A percentile compares a stretch with the other conserved stretches of the same genome.
phyloP scores from a whole-genome alignment of 2,888 invertebrate species.

The Gisinianus flammeolus region DNA sequence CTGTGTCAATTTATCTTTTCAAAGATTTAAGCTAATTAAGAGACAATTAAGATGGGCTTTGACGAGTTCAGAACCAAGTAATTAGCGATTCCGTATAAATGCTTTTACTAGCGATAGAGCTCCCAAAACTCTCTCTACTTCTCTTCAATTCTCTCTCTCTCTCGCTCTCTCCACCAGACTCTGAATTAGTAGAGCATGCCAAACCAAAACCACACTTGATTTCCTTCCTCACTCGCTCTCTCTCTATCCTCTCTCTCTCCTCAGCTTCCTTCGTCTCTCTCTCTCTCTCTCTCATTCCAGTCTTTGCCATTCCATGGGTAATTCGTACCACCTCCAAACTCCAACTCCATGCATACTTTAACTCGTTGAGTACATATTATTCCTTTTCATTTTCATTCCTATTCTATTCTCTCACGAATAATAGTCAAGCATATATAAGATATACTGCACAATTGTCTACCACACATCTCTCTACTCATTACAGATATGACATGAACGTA shows the following conservation, averaged over 20 bases:
- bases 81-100: conserved; percentile 59
- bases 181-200: conserved; percentile 45
- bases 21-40: conserved; percentile 59
- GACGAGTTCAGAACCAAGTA: conserved; percentile 58
- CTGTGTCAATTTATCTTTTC: conserved; percentile 58
- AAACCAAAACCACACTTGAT: conserved; percentile 38
- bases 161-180: conserved; percentile 15
- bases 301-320: background rate
- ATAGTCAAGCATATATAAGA: background rate
- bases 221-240: conserved; percentile 25
- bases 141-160: background rate
- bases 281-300: background rate
- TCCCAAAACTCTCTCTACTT: conserved; percentile 25
- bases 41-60: conserved; percentile 59
- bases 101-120: conserved; percentile 39
- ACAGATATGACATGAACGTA: too few species aligned
- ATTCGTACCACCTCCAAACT: background rate
- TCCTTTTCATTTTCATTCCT: background rate
- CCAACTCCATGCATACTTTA: conserved; percentile 12
- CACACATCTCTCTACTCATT: too few species aligned
- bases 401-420: background rate
- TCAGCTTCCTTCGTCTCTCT: background rate
- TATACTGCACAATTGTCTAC: background rate
- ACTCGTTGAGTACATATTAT: background rate
- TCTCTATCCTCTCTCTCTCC: background rate